Conservation (phyloP, 2,888 invertebrate species). For the Ceratothoa steindachneri region DNA sequence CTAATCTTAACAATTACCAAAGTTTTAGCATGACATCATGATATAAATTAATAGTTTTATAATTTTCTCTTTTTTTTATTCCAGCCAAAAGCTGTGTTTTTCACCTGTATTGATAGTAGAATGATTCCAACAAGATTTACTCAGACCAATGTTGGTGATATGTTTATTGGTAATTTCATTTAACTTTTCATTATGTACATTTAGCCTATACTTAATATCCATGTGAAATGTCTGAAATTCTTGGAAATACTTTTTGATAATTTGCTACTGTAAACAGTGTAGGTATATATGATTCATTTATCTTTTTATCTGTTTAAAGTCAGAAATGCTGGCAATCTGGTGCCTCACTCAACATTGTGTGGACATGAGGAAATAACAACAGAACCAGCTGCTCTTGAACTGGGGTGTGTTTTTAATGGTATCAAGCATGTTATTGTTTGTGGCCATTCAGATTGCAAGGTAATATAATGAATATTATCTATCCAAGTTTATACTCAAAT, state of each 20-base stretch:
- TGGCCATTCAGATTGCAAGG: constrained; percentile 95
- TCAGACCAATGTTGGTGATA: constrained; percentile 91
- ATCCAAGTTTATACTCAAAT: background rate
- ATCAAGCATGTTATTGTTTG: constrained; percentile 90
- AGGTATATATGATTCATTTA: no score
- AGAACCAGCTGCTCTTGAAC: constrained; percentile 91
- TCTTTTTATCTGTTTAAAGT: no score
- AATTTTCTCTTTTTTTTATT: background rate
- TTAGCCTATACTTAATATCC: no score
- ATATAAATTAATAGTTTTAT: no score
- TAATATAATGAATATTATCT: constrained; percentile 49
- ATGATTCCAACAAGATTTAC: constrained; percentile 95
- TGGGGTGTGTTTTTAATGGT: constrained; percentile 86
- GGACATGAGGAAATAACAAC: constrained; percentile 81
- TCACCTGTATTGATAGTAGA: constrained; percentile 96
- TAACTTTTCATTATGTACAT: no score
- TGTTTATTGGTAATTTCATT: constrained; percentile 76
- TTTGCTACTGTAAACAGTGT: no score
- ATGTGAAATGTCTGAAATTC: no score
- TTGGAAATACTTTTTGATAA: no score
- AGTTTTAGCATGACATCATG: no score
- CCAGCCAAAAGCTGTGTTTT: constrained; percentile 92
- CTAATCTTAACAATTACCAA: no score
- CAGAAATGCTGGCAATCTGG: constrained; percentile 91
- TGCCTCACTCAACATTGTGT: constrained; percentile 86